Evolutionary conservation across 2,113 vertebrate genomes (phyloP).

Genomic region (Rhagologus leucostigma): DNA sequence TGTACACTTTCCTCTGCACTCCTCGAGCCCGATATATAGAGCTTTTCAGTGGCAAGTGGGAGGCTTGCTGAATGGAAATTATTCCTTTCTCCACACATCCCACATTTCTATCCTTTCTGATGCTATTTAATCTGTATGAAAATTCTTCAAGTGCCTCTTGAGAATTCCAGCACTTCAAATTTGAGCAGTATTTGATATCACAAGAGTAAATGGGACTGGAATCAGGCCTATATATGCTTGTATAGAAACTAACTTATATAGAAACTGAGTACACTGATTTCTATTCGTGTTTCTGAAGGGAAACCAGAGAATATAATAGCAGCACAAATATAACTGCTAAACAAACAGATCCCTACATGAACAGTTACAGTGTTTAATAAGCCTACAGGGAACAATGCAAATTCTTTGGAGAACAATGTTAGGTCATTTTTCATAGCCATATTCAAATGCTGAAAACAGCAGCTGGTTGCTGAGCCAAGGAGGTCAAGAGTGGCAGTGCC

Average conservation of each 20-base stretch:
- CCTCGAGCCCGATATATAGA: not conserved
- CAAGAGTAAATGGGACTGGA: not conserved
- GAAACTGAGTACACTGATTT: not conserved
- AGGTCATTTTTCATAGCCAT: not conserved
- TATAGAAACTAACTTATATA: not conserved
- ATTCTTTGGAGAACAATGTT: not conserved
- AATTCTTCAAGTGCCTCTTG: constrained; percentile 11
- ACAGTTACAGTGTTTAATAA: not conserved
- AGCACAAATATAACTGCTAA: not conserved
- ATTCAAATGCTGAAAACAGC: not conserved
- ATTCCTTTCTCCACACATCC: constrained; percentile 28
- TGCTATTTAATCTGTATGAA: constrained; percentile 18
- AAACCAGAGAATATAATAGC: not conserved
- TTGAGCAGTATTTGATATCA: not conserved
- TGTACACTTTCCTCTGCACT: not conserved
- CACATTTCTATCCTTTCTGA: constrained; percentile 22
- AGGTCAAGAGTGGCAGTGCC: not conserved
- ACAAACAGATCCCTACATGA: not conserved
- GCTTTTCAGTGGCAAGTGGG: not conserved
- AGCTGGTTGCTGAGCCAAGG: not conserved
- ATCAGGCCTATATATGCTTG: not conserved
- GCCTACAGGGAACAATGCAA: not conserved
- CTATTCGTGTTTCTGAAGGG: not conserved
- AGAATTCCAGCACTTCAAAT: constrained; percentile 12
- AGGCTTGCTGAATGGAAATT: constrained; percentile 25